A percentile compares a stretch with the other conserved stretches of the same genome.
phyloP scores from a whole-genome alignment of 2,888 invertebrate genomes.

The Diaphora mendica region DNA sequence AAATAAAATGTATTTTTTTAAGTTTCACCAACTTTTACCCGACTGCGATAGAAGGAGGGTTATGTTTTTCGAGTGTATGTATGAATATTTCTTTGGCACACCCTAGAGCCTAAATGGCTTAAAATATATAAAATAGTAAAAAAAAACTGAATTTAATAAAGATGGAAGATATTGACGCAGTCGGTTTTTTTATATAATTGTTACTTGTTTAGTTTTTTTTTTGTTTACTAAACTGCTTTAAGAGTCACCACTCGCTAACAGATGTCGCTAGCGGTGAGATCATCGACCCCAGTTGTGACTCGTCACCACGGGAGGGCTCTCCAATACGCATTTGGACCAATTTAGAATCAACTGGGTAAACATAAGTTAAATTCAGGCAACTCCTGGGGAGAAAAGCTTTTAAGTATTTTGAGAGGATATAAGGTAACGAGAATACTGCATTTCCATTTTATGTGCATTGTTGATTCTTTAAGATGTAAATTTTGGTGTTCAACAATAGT shows the following conservation, averaged over 20 bases:
- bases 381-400: conserved; percentile 30
- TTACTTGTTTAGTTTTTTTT: too few species aligned
- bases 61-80: too few species aligned
- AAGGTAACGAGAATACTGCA: background rate
- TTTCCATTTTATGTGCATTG: background rate
- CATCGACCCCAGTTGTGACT: conserved; percentile 28
- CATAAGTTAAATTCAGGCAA: conserved; percentile 20
- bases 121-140: too few species aligned
- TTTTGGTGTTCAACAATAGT: background rate
- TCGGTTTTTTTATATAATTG: too few species aligned
- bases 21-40: too few species aligned
- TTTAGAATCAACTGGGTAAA: conserved; percentile 14
- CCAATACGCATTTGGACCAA: conserved; percentile 35
- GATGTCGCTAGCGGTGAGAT: conserved; percentile 52
- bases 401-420: conserved; percentile 21
- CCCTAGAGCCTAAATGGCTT: too few species aligned
- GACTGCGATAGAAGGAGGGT: too few species aligned
- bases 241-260: conserved; percentile 40
- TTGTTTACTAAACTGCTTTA: background rate
- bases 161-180: too few species aligned
- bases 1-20: too few species aligned
- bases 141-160: too few species aligned
- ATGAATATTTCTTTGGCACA: too few species aligned
- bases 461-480: background rate
- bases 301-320: conserved; percentile 51